These are phyloP conservation scores for Palythoa caribaeorum DNA, from an alignment of 92 coral and sea anemone species.

Conservation along the genomic window DNA sequence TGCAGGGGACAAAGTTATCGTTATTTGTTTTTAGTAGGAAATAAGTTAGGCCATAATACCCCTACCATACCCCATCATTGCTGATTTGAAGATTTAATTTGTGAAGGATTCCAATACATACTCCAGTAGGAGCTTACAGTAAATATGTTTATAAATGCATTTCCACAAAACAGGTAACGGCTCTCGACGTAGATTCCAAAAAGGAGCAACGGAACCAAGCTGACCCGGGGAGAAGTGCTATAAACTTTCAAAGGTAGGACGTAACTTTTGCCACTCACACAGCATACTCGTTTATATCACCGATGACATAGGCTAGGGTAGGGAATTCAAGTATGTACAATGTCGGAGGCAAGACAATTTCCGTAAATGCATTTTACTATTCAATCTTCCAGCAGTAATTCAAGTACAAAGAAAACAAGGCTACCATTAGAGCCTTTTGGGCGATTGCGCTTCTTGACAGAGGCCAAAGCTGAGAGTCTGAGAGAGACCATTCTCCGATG, in stretches of 20 bases:
- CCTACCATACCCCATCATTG: background rate
- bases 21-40: background rate
- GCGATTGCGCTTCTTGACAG: background rate
- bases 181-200: background rate
- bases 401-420: background rate
- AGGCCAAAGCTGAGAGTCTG: background rate
- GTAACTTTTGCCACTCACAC: background rate
- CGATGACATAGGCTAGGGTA: background rate
- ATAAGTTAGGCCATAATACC: background rate
- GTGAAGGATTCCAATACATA: background rate
- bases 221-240: background rate
- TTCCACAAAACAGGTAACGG: background rate
- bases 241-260: background rate
- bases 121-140: background rate
- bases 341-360: background rate
- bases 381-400: background rate
- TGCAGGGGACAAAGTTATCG: background rate
- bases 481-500: background rate
- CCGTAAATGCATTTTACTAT: background rate
- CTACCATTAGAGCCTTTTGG: background rate
- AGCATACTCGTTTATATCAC: background rate
- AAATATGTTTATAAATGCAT: background rate
- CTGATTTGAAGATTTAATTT: background rate
- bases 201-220: background rate
- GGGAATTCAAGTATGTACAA: background rate